phyloP scores from a whole-genome alignment of 2,888 invertebrate genomes.

The Tineola bisselliella region DNA sequence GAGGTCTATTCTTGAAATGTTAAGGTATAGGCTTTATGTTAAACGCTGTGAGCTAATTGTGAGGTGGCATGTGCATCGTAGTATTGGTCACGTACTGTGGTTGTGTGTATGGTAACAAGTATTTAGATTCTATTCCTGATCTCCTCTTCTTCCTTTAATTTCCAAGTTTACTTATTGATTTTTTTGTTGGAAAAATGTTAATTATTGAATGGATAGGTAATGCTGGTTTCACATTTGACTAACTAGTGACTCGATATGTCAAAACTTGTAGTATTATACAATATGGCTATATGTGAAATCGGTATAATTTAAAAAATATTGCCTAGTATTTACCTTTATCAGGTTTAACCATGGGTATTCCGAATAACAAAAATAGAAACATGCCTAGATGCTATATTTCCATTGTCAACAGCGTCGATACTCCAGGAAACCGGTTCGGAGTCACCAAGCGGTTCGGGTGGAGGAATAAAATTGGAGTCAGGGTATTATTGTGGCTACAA shows the following conservation, averaged over 20 bases:
- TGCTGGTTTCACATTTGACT: too few relatives aligned
- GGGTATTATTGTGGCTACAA: conserved; percentile 63
- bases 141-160: not conserved
- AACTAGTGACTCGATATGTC: too few relatives aligned
- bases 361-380: not conserved
- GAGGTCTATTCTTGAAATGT: not conserved
- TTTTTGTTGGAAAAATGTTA: not conserved
- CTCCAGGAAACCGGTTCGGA: conserved; percentile 88
- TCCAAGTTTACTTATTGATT: not conserved
- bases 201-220: conserved; percentile 11
- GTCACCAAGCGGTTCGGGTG: conserved; percentile 59
- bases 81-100: not conserved
- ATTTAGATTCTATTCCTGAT: not conserved
- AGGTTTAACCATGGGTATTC: too few relatives aligned
- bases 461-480: conserved; percentile 61
- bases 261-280: too few relatives aligned
- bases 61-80: not conserved
- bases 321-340: too few relatives aligned
- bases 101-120: too few relatives aligned
- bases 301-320: too few relatives aligned
- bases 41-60: not conserved
- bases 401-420: conserved; percentile 82
- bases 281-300: too few relatives aligned
- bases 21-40: not conserved
- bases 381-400: not conserved